phyloP scores from a whole-genome alignment of 2,888 invertebrate genomes.

The Dolichopus griseipennis region DNA sequence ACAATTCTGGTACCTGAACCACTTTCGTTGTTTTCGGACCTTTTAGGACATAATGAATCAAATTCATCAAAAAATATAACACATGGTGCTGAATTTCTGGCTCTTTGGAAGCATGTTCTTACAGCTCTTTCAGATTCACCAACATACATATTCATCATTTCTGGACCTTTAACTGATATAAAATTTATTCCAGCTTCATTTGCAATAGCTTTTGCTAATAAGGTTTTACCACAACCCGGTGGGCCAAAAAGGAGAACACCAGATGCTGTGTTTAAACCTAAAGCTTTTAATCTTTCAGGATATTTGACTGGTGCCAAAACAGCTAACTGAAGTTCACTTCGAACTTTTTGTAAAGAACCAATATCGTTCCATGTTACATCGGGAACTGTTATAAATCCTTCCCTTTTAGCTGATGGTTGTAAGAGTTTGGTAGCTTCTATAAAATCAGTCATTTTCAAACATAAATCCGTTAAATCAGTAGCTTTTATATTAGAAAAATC shows the following conservation, averaged over 20 bases:
- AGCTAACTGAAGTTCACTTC: conserved; percentile 81
- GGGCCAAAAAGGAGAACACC: conserved; percentile 94
- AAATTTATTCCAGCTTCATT: conserved; percentile 99
- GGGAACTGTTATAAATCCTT: conserved; percentile 96
- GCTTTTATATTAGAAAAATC: conserved; percentile 52
- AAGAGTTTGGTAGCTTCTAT: conserved; percentile 67
- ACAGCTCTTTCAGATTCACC: conserved; percentile 98
- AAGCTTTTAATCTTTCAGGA: conserved; percentile 64
- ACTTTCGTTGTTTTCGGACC: conserved; percentile 65
- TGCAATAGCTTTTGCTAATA: conserved; percentile 95
- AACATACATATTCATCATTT: conserved; percentile 96
- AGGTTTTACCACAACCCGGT: conserved; percentile 93
- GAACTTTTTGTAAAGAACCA: conserved; percentile 79
- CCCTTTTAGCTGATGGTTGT: conserved; percentile 89
- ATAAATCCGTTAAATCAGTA: conserved; percentile 55
- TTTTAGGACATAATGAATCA: conserved; percentile 87
- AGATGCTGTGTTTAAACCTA: conserved; percentile 73
- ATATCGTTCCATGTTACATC: conserved; percentile 96
- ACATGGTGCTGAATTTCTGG: conserved; percentile 90
- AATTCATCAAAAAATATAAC: conserved; percentile 99
- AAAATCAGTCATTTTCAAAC: conserved; percentile 68
- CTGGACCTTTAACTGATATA: conserved; percentile 97
- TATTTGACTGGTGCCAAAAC: conserved; percentile 88
- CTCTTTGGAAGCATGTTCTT: conserved; percentile 89
- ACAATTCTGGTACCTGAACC: conserved; percentile 79